Evolutionary conservation across 2,797 vertebrate species (phyloP), one percentile per base, ranked within the genome.

Genomic region (Platyrinchus mystaceus): DNA sequence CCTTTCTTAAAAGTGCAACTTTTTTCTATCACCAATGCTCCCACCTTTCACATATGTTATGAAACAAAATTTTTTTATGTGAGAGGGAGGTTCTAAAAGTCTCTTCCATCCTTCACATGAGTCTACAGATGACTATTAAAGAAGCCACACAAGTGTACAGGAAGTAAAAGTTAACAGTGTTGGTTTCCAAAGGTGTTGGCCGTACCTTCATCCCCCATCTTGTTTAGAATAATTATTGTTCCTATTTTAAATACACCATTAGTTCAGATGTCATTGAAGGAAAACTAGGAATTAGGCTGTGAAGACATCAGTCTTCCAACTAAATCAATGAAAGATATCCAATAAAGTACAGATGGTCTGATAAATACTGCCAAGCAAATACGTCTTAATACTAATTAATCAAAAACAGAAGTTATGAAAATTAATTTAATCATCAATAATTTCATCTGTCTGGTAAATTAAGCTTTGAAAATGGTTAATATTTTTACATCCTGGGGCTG

Each of bases 321-420:
- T 64, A 84, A 91, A 93, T 49, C 13, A 62, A 2, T 84, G 37
- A 86, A 93, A 93, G 14, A 47, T 58, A 71, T 84, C 46, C 28
- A 50, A 23, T 86, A 64, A 81, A 81, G 49, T 77, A 86, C 20
- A 63, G 60, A 81, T 71, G 66, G 66, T 84, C 58, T 86, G 39
- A 60, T 62, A 90, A 93, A 91, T 60, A 52, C 64, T 81, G 58
- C 36, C 36, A 73, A 84, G n/a, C 7, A 81, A 94, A 84, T 62
- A 26, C 1, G 0, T 50, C 53, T 77, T 88, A 55, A 46, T 53
- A 69, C 55, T 78, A 78, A 94, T 79, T 88, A 93, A 81, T 88
- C 41, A 75, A 94, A 93, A 71, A 1, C 44, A 91, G 69, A 93
- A 88, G 46, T 88, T 75, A 44, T 46, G 43, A 78, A 90, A 96